Evolutionary conservation across 2,888 invertebrate genomes (phyloP), one percentile per base, ranked within the genome.

Genomic region (Xestia sexstrigata): DNA sequence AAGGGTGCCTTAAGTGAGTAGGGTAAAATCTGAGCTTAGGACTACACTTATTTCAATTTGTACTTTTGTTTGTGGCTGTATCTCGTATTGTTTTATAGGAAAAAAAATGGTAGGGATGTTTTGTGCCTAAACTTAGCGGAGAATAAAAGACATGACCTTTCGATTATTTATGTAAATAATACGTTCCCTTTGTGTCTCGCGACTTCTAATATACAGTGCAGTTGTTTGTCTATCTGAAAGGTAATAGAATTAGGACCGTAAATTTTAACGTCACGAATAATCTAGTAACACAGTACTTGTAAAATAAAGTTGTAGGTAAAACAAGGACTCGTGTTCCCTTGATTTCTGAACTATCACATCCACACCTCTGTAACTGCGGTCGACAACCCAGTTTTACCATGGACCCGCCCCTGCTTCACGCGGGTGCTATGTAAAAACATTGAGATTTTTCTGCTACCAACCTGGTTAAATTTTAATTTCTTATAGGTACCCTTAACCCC

Each of bases 1-100:
- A 84, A 84, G 91, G 88, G 89, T 86, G 86, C 72, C 55, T 81
- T 72, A 35, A 3, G 3, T 76, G 67, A 69, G 26, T 68, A 58
- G 26, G 39, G 62, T 69, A 52, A 9, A 55, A 52, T 42, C 55
- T 49, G 42, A 66, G 65, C 49, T 26, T 55, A 63, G 1, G 23
- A 35, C 26, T 39, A 6, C 8, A 39, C 42, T 0, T 35, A 20
- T 8, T 71, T 30, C 35, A 20, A 45, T 80, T 60, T 60, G 11
- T 45, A 42, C 9, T 58, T n/a, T 58, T 79, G 42, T 81, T 66
- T 49, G 75, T 35, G 42, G 23, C 7, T 35, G 2, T 35, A 35
- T n/a, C 5, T 45, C 35, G 17, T 7, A 1, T 39, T 68, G 42
- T 17, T 30, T 0, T 4, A 60, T 9, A 11, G 23, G 7, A 13